Evolutionary conservation across 2,888 invertebrate species (phyloP), one percentile per base, ranked within the genome.

Genomic region (Eugnorisma glareosa): DNA sequence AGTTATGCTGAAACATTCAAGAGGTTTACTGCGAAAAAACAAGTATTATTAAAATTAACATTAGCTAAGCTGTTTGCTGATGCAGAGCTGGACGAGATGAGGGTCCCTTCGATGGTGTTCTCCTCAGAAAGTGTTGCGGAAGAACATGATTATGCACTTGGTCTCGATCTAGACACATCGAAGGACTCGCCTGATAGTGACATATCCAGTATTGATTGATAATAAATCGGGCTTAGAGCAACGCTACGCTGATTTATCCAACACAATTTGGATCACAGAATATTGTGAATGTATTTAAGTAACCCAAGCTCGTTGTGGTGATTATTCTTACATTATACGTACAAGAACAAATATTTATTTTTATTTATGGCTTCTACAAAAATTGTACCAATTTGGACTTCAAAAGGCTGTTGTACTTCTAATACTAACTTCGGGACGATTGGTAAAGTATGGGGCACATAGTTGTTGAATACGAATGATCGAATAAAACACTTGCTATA

Each of bases 1-100:
- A 85, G 85, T 45, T 83, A 86, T 18, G 71, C 79, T 11, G 75
- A 77, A 37, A 79, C 83, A 24, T 79, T 86, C 35, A 86, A 77
- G 43, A 69, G 70, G 57, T 75, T 86, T 35, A 73, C 80, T 35
- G 40, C 28, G 11, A 76, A 59, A 54, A 79, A 75, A 1, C 81
- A 81, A 74, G 63, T 78, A 5, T 51, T 63, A 31, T 7, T 86
- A 15, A 83, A 86, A 69, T 40, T 86, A 0, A 45, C 75, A 45
- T 59, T 81, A 37, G 83, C 83, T 0, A 68, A 77, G 37, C 57
- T 86, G 13, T 86, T 81, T 57, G 81, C 83, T 37, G 75, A 77
- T 59, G 83, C 86, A 13, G 83, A 86, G 37, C 54, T 85, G 24
- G 74, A 69, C 5, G 79, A 84, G 54, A 40, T 67, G 35, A 54